phyloP scores from a whole-genome alignment of 2,888 invertebrate species.

The Eretmocerus hayati region DNA sequence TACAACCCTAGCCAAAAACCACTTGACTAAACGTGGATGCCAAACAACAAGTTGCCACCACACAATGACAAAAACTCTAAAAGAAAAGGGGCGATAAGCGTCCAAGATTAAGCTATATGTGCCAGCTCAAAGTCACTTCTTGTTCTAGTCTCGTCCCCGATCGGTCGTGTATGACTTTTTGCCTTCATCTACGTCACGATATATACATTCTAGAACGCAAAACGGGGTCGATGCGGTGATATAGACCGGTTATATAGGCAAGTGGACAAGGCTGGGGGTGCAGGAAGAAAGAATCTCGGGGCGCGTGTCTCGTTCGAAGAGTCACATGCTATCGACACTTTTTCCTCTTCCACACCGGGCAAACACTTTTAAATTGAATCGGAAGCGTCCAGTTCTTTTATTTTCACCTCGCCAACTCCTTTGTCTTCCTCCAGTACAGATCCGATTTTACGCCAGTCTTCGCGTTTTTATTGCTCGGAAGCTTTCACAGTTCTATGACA shows the following conservation, averaged over 20 bases:
- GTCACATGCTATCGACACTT: slow-evolving; percentile 12
- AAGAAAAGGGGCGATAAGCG: too few relatives aligned
- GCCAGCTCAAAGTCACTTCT: too few relatives aligned
- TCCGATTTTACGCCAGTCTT: neutral
- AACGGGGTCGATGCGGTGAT: neutral
- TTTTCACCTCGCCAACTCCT: neutral
- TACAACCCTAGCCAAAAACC: too few relatives aligned
- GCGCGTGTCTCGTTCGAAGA: neutral
- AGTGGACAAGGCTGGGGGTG: too few relatives aligned
- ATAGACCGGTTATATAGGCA: neutral
- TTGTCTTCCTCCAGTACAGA: neutral
- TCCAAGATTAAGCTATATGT: too few relatives aligned
- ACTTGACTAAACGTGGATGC: too few relatives aligned
- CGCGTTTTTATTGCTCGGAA: neutral
- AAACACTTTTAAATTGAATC: slow-evolving; percentile 11
- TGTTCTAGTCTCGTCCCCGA: too few relatives aligned
- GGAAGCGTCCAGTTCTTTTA: neutral
- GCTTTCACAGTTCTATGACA: neutral
- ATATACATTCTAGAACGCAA: too few relatives aligned
- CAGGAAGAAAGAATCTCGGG: neutral
- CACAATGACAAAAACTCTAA: too few relatives aligned
- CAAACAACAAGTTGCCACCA: too few relatives aligned
- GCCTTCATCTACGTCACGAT: too few relatives aligned
- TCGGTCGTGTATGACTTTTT: too few relatives aligned
- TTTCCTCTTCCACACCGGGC: neutral